A percentile compares a stretch with the other conserved stretches of the same genome.
phyloP scores from a whole-genome alignment of 1,140 invertebrate species.

The Bombus sylvicola region DNA sequence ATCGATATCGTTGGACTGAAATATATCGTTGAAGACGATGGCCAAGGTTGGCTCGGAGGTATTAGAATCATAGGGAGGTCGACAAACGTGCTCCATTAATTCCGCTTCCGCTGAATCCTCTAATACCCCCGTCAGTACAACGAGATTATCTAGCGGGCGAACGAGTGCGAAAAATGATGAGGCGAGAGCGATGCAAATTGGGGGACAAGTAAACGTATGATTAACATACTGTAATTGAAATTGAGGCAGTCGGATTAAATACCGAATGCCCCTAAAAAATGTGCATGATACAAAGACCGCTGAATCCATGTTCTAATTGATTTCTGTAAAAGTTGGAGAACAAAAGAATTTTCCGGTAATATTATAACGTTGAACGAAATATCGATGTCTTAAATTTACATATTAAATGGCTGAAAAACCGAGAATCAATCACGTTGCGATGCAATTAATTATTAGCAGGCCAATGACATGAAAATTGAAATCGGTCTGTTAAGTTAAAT shows the following conservation, averaged over 20 bases:
- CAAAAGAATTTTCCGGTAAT: background rate
- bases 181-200: background rate
- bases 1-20: background rate
- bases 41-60: background rate
- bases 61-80: background rate
- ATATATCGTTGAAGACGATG: background rate
- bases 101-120: background rate
- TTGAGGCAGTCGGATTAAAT: background rate
- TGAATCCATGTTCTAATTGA: background rate
- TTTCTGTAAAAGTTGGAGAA: background rate
- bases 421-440: too few relatives aligned
- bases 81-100: constrained; percentile 9
- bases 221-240: background rate
- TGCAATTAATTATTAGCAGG: background rate
- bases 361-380: too few relatives aligned
- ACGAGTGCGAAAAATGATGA: background rate
- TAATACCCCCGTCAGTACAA: background rate
- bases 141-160: background rate
- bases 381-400: background rate
- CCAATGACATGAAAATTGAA: background rate
- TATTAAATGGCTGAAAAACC: too few relatives aligned
- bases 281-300: rapidly evolving
- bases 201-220: background rate
- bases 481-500: background rate
- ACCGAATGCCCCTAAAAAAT: background rate